These are phyloP conservation scores for Caenorhabditis afra DNA, from an alignment of 2,888 invertebrate species.

Conservation along the genomic window DNA sequence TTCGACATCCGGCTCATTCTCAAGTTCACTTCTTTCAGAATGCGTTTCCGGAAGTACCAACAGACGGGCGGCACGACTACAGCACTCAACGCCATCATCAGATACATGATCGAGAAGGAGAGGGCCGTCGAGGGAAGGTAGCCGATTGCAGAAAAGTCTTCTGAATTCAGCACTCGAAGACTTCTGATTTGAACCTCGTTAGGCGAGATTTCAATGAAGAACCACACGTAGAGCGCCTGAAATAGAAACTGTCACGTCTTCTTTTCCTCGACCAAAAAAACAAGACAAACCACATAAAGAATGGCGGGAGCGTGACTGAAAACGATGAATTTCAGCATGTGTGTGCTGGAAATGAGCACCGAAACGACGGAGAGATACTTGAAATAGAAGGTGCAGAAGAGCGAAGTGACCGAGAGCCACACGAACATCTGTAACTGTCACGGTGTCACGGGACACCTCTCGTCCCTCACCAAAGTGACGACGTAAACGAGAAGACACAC, in stretches of 20 bases:
- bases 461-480: background rate
- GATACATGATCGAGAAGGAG: background rate
- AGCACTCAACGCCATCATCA: background rate
- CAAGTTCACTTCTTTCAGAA: background rate
- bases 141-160: background rate
- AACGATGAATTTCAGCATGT: background rate
- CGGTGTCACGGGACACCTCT: too few relatives aligned
- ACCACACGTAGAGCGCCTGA: background rate
- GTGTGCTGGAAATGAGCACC: background rate
- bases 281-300: background rate
- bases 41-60: slow-evolving; percentile 1
- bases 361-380: background rate
- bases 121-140: background rate
- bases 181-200: too few relatives aligned
- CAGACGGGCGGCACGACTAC: background rate
- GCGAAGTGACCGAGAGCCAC: background rate
- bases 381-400: slow-evolving; percentile 9
- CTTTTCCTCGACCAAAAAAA: too few relatives aligned
- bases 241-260: background rate
- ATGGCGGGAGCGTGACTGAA: background rate
- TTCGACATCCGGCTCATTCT: background rate
- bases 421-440: slow-evolving; percentile 6
- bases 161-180: background rate
- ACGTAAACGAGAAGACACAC: background rate
- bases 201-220: too few relatives aligned